Conservation (phyloP, 2,113 vertebrate species). For the Spermophilus dauricus region DNA sequence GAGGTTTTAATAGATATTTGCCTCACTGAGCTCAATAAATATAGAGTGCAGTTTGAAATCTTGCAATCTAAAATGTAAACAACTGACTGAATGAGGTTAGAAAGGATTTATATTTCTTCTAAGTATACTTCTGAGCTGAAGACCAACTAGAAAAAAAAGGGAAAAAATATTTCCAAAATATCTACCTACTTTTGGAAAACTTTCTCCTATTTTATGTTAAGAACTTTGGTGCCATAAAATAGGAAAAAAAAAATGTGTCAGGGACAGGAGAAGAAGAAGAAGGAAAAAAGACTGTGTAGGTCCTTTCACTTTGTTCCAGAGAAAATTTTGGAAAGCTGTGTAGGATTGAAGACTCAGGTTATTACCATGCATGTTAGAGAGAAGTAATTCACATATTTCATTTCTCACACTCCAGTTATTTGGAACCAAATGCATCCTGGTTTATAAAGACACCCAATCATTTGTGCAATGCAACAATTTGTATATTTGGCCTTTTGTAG, state of each 20-base stretch:
- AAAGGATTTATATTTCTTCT: conserved; percentile 78
- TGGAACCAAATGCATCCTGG: not conserved
- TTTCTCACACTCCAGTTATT: not conserved
- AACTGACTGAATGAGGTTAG: conserved; percentile 80
- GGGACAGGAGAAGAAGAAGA: not conserved
- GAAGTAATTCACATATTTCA: not conserved
- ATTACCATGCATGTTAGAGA: not conserved
- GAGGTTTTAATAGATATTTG: conserved; percentile 78
- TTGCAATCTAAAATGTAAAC: conserved; percentile 75
- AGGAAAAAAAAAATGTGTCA: conserved; percentile 53
- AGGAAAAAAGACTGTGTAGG: not conserved
- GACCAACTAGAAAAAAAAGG: not conserved
- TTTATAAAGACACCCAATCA: not conserved
- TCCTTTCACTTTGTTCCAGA: not conserved
- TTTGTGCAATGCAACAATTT: not conserved
- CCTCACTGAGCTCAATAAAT: conserved; percentile 83
- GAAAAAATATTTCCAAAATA: conserved; percentile 58
- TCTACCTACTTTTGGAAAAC: conserved; percentile 67
- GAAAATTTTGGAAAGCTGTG: conserved; percentile 14
- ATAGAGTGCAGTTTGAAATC: conserved; percentile 75
- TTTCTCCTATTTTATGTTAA: conserved; percentile 69
- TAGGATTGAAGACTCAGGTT: not conserved
- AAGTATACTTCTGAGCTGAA: conserved; percentile 72
- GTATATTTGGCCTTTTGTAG: not conserved
- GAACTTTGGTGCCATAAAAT: conserved; percentile 63